phyloP scores from a whole-genome alignment of 2,888 invertebrate species.

The Noctua fimbriata region DNA sequence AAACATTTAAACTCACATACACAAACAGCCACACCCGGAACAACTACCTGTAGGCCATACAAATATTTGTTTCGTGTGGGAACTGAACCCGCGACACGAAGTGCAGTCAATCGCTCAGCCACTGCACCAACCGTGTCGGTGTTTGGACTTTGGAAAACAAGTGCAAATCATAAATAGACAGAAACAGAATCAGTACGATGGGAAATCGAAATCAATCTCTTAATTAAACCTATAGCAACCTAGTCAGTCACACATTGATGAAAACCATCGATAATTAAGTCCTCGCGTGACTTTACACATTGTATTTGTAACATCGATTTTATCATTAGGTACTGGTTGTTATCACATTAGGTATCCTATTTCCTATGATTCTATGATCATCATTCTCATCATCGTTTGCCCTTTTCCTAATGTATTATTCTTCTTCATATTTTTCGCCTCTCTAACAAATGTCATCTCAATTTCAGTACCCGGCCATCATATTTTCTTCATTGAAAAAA shows the following conservation, averaged over 20 bases:
- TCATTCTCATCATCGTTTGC: not conserved
- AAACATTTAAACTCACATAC: too few species aligned
- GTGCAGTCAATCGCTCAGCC: too few species aligned
- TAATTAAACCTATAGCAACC: too few species aligned
- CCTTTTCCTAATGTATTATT: not conserved
- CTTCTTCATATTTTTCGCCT: not conserved
- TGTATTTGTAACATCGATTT: conserved; percentile 50
- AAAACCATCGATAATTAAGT: conserved; percentile 31
- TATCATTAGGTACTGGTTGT: conserved; percentile 26
- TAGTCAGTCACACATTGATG: not conserved
- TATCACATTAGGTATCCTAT: not conserved
- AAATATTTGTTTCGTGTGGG: too few species aligned
- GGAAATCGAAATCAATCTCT: not conserved
- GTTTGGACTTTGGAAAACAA: not conserved
- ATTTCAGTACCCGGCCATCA: not conserved
- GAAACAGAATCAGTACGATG: conserved; percentile 1
- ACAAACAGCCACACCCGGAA: too few species aligned
- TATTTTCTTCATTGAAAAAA: not conserved
- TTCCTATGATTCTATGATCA: not conserved
- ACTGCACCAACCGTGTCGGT: too few species aligned
- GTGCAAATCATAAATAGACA: not conserved
- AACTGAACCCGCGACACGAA: too few species aligned
- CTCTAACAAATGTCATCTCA: not conserved
- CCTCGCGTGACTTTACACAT: conserved; percentile 52
- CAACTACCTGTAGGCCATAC: too few species aligned